Conservation (phyloP, 2,113 vertebrate species). For the Progne subis region DNA sequence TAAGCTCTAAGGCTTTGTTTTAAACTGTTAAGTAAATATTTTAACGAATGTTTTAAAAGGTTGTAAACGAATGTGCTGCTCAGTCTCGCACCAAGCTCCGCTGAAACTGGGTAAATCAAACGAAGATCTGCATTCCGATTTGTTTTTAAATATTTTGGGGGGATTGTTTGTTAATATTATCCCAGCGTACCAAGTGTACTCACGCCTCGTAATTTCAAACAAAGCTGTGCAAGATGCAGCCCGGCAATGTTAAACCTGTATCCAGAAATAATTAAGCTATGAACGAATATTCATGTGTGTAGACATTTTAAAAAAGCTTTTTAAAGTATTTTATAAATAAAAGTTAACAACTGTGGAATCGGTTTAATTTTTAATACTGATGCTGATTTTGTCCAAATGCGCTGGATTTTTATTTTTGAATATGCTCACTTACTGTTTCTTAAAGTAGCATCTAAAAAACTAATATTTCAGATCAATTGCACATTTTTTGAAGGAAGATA, state of each 20-base stretch:
- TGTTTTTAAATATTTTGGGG: background rate
- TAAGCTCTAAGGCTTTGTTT: background rate
- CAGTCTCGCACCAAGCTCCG: background rate
- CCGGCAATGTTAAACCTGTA: background rate
- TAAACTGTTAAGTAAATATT: conserved; percentile 22
- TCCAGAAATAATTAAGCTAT: background rate
- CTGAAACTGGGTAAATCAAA: background rate
- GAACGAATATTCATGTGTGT: background rate
- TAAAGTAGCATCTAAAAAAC: background rate
- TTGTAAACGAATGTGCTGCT: background rate
- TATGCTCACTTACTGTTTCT: background rate
- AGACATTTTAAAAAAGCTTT: background rate
- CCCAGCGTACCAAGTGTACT: background rate
- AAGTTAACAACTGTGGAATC: background rate
- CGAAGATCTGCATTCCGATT: background rate
- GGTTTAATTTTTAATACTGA: background rate
- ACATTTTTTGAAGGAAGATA: background rate
- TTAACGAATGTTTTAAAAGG: conserved; percentile 22
- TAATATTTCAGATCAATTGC: background rate
- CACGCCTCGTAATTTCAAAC: background rate
- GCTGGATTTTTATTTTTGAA: background rate
- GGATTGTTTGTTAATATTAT: background rate
- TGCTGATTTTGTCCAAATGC: background rate
- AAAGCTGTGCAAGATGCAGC: background rate
- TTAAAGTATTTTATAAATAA: background rate